A percentile compares a stretch with the other conserved stretches of the same genome.
Evolutionary conservation across 2,797 vertebrate genomes (phyloP).

Genomic region (Cirrhinus mrigala): DNA sequence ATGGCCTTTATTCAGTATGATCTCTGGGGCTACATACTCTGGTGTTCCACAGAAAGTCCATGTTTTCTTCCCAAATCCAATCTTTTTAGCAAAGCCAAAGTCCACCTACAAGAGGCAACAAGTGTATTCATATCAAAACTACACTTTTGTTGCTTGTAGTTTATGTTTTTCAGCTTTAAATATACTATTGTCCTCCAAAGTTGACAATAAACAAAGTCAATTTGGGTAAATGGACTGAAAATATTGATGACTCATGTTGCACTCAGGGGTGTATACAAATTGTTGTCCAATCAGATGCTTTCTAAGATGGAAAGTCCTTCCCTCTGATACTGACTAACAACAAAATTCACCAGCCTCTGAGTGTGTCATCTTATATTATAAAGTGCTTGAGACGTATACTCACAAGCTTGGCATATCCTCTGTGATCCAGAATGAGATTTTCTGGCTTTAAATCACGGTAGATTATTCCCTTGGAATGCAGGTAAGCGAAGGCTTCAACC

Average conservation of each 20-base stretch:
- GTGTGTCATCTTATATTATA: not conserved
- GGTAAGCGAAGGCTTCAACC: conserved; percentile 94
- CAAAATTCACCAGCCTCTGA: not conserved
- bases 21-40: conserved; percentile 96
- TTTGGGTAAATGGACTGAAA: conserved; percentile 9
- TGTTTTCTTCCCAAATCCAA: conserved; percentile 97
- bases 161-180: not conserved
- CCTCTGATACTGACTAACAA: not conserved
- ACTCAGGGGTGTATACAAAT: not conserved
- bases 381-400: conserved; percentile 61
- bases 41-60: conserved; percentile 99
- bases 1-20: conserved; percentile 98
- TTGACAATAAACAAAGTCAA: not conserved
- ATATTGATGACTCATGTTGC: not conserved
- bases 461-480: conserved; percentile 98
- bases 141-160: not conserved
- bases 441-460: conserved; percentile 99
- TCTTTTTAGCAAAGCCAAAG: conserved; percentile 99
- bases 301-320: not conserved
- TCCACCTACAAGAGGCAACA: conserved; percentile 83
- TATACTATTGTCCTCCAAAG: not conserved
- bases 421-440: conserved; percentile 95
- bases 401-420: conserved; percentile 96
- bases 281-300: not conserved
- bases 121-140: not conserved